Conservation (phyloP, 2,113 vertebrate genomes). For the Hypanus sabinus region DNA sequence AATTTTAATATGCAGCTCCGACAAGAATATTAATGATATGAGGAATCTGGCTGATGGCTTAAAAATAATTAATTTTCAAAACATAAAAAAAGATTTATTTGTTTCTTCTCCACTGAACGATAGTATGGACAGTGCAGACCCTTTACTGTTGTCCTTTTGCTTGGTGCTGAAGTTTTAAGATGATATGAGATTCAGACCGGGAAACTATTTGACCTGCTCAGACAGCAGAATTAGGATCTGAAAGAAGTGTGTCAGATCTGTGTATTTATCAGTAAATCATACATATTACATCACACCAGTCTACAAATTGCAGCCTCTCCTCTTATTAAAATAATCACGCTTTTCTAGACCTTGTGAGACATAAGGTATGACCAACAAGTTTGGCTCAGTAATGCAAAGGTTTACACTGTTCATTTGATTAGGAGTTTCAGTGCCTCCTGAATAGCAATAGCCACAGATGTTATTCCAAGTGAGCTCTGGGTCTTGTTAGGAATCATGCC, state of each 20-base stretch:
- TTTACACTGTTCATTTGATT: no score
- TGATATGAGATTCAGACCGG: neutral
- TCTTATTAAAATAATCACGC: neutral
- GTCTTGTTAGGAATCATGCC: neutral
- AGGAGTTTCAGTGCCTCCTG: neutral
- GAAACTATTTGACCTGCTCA: neutral
- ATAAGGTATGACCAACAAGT: neutral
- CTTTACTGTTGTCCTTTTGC: neutral
- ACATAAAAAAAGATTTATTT: neutral
- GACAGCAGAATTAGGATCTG: neutral
- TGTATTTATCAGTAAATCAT: slow-evolving; percentile 1
- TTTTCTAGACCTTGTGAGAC: neutral
- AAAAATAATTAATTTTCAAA: neutral
- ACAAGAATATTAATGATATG: neutral
- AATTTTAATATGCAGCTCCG: neutral
- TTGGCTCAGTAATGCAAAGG: neutral
- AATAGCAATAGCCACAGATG: no score
- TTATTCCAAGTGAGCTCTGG: neutral
- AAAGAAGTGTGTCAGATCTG: neutral
- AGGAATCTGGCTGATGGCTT: neutral
- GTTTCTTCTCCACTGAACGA: neutral
- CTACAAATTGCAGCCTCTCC: neutral
- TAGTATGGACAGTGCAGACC: neutral
- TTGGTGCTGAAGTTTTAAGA: neutral
- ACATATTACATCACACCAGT: neutral